phyloP scores from a whole-genome alignment of 2,113 vertebrate species.

The Cheilinus undulatus region DNA sequence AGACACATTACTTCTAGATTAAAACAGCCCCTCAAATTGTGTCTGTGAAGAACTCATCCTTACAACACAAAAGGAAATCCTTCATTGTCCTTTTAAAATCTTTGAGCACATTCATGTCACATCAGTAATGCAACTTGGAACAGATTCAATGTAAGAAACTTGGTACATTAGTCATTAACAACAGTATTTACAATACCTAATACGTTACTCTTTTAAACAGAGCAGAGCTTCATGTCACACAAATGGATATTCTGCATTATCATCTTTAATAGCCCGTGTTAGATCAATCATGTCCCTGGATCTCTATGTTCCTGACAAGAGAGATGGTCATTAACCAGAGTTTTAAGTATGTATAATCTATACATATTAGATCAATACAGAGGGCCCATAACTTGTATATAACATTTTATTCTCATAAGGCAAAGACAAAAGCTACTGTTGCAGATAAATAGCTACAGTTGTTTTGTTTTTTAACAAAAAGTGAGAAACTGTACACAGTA shows the following conservation, averaged over 20 bases:
- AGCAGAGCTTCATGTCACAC: constrained; percentile 66
- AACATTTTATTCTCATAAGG: constrained; percentile 55
- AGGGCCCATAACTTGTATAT: constrained; percentile 33
- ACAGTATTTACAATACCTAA: constrained; percentile 74
- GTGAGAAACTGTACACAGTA: constrained; percentile 73
- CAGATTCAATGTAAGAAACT: constrained; percentile 64
- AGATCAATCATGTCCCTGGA: constrained; percentile 65
- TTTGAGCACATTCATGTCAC: constrained; percentile 60
- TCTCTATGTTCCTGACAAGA: constrained; percentile 73
- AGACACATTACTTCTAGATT: constrained; percentile 35
- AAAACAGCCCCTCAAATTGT: constrained; percentile 7
- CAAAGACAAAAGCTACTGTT: constrained; percentile 68
- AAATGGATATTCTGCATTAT: constrained; percentile 59
- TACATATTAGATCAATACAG: constrained; percentile 48
- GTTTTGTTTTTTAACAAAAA: constrained; percentile 58
- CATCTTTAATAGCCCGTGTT: constrained; percentile 50
- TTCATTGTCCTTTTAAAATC: constrained; percentile 38
- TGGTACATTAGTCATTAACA: constrained; percentile 54
- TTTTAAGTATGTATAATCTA: constrained; percentile 40
- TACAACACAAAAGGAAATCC: constrained; percentile 34
- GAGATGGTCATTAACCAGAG: constrained; percentile 59
- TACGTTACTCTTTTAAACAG: constrained; percentile 77
- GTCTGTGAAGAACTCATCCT: constrained; percentile 31
- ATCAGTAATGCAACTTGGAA: constrained; percentile 55
- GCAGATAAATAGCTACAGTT: constrained; percentile 65